phyloP scores from a whole-genome alignment of 37 sponge, comb jelly and placozoan genomes.

The Beroe forskalii region DNA sequence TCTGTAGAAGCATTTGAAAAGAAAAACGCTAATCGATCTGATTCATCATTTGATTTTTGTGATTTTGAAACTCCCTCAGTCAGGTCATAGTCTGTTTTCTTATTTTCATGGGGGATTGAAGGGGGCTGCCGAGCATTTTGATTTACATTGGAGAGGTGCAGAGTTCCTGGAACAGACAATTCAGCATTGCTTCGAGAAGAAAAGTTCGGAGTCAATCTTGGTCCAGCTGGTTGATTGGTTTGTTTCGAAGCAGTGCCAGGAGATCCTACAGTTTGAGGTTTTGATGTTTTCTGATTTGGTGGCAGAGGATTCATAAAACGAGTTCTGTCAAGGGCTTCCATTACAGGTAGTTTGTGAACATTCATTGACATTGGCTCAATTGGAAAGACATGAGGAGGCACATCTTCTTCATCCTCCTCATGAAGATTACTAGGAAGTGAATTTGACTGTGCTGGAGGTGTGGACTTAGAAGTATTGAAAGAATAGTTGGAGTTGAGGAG shows the following conservation, averaged over 20 bases:
- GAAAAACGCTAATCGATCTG: neutral
- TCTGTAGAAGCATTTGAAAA: neutral
- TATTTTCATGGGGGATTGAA: neutral
- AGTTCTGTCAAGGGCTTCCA: neutral
- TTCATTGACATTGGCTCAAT: neutral
- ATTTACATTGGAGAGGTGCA: no score
- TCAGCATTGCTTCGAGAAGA: neutral
- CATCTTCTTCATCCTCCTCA: constrained; percentile 24
- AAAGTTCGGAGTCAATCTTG: neutral
- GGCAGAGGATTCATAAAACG: neutral
- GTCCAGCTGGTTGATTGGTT: neutral
- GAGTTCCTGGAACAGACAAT: neutral
- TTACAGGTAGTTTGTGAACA: neutral
- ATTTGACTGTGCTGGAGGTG: neutral
- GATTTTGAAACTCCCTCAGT: no score
- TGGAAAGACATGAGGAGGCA: constrained; percentile 1
- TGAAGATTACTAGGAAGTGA: neutral
- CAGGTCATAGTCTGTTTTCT: no score
- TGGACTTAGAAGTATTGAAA: neutral
- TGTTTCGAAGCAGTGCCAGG: no score
- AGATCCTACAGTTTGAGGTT: neutral
- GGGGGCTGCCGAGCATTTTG: neutral
- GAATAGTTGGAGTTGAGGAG: neutral
- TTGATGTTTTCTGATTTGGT: neutral
- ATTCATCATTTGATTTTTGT: no score